These are phyloP conservation scores for Sebastes cheni DNA, from an alignment of 2,797 vertebrate species.

Conservation along the genomic window DNA sequence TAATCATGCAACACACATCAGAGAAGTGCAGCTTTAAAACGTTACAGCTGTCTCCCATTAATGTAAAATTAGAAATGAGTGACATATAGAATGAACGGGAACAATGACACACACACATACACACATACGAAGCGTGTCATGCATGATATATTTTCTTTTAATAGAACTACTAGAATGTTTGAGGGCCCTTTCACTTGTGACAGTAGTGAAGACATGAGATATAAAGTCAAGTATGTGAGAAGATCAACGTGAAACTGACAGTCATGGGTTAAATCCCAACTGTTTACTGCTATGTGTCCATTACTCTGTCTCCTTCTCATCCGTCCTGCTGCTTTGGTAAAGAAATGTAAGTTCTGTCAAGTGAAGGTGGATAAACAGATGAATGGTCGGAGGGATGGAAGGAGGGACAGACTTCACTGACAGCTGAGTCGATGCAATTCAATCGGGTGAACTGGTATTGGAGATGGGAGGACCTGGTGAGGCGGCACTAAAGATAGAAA, in stretches of 20 bases:
- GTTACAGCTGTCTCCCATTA: neutral
- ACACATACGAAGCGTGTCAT: neutral
- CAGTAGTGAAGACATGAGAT: neutral
- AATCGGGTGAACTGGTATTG: conserved; percentile 63
- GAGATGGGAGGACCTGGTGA: conserved; percentile 52
- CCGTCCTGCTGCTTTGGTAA: neutral
- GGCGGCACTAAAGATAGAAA: conserved; percentile 77
- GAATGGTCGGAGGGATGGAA: conserved; percentile 7
- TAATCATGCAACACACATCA: neutral
- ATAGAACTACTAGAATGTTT: too few species aligned
- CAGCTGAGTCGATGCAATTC: conserved; percentile 83
- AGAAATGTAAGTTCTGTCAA: too few species aligned
- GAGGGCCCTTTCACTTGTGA: neutral
- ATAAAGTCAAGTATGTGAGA: neutral
- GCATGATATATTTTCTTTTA: neutral
- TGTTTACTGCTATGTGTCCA: neutral
- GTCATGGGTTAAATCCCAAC: neutral
- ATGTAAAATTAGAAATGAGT: conserved; percentile 34
- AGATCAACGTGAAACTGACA: too few species aligned
- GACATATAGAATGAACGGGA: conserved; percentile 2
- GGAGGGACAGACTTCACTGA: conserved; percentile 30
- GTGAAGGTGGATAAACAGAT: conserved; percentile 16
- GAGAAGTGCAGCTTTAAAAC: neutral
- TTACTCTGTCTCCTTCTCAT: too few species aligned
- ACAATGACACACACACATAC: neutral